Base-by-base conservation (phyloP, 2,888 invertebrate species). In the Calameuta filiformis region DNA sequence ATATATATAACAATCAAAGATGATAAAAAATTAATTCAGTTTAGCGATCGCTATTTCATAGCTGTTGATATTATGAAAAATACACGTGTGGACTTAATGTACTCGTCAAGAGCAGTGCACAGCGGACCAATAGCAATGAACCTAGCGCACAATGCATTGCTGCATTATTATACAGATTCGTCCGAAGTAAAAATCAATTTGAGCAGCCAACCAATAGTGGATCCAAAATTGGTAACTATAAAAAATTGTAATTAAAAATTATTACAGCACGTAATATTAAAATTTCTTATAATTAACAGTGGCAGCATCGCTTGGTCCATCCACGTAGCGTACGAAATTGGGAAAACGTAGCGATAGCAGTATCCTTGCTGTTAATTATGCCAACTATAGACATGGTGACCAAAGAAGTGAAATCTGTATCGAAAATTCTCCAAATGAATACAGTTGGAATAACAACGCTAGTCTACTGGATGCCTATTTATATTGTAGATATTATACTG, bases 91-190 rank as follows among this genome's bases (percentile, higher is more conserved):
- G 74, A 79, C 56, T 76, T 84, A 4, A 78, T 82, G 79, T 81
- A 85, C 76, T 84, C 84, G 1, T 79, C 83, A 9, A 77, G 79
- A 12, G 78, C 83, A 35, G 33, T 80, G 15, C 83, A 84, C 68
- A 84, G 85, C 73, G 82, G 83, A 12, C 85, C 85, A 15, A 80
- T 84, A 35, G 79, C 84, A 34, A 31, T 85, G 33, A 85, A 84
- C 80, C 75, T 83, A 31, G 37, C 84, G 6, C 79, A 84, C 68
- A 85, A 84, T 76, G 79, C 84, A 4, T 77, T 85, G 33, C n/a
- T 85, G 73, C 79, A 79, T 71, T 76, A 79, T 40, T 56, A 73
- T 12, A 76, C 76, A 35, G 74, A 23, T 2, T 74, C 74, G n/a
- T 68, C 35, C 12, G 34, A 80, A 12, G 76, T 80, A 37, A 68